Conservation (phyloP, 2,113 vertebrate genomes). For the Lasiurus cinereus region DNA sequence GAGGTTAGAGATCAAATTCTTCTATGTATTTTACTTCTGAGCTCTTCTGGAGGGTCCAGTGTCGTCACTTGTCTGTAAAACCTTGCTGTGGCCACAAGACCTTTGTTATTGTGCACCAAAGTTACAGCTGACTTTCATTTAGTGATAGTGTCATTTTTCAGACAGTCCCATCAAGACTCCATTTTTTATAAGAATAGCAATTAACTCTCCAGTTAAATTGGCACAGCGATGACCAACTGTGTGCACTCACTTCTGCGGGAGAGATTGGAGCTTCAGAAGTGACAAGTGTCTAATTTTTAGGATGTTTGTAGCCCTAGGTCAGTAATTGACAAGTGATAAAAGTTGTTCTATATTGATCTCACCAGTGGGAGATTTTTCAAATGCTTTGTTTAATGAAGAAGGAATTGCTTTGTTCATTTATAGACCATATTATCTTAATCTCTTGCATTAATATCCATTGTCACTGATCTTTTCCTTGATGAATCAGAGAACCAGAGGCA, state of each 20-base stretch:
- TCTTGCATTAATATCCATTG: conserved; percentile 27
- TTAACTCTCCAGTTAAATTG: conserved; percentile 67
- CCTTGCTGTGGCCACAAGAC: not conserved
- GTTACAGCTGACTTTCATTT: conserved; percentile 19
- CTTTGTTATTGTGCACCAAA: not conserved
- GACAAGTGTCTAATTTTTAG: conserved; percentile 63
- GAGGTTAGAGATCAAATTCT: not conserved
- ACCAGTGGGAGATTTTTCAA: conserved; percentile 69
- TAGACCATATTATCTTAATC: conserved; percentile 52
- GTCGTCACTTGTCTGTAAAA: not conserved
- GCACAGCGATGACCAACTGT: conserved; percentile 62
- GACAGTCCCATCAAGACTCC: not conserved
- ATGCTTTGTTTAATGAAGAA: conserved; percentile 56
- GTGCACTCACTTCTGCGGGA: not conserved
- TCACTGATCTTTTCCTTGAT: conserved; percentile 53
- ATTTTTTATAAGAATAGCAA: conserved; percentile 60
- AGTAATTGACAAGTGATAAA: conserved; percentile 71
- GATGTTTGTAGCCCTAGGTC: conserved; percentile 59
- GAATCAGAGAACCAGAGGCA: conserved; percentile 22
- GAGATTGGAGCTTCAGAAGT: conserved; percentile 53
- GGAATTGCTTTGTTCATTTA: conserved; percentile 55
- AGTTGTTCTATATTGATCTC: conserved; percentile 56
- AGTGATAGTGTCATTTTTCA: not conserved
- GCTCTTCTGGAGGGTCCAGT: not conserved
- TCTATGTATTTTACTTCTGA: not conserved